Base-by-base conservation (phyloP, 1,140 invertebrate species). In the Trypoxylus dichotomus region DNA sequence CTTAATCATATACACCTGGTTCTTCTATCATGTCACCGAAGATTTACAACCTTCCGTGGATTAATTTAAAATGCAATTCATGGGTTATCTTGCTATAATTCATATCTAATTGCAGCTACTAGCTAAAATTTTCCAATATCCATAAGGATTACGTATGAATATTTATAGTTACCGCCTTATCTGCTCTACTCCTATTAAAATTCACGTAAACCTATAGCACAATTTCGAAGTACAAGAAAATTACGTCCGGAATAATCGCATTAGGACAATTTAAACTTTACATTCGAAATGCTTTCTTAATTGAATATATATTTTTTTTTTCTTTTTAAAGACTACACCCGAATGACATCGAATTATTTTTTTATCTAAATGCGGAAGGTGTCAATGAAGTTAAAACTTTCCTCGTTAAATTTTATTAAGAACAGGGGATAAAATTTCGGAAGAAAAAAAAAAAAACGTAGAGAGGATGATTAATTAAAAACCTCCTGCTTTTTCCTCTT, bases 371-470 rank as follows among this genome's bases (percentile, higher is more conserved):
- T 25, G 13, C 19, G 60, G 25, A 63, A 63, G 25, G 60, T 63
- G 60, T 63, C 25, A 27, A 25, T 27, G 60, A 24, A 63, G 25
- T 24, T 25, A 63, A 63, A 63, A 63, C n/a, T 63, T 63, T 63
- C 21, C 60, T 63, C 60, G 60, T 63, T 63, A 63, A 63, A 63
- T 63, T 63, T 63, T 63, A 63, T 63, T 63, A 63, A 63, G 21
- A 63, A 63, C 25, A 47, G 60, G 19, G 60, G 60, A 63, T 27
- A 27, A 63, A 27, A 63, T 21, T 63, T 24, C n/a, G 19, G 13
- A 58, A n/a, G 13, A 24, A 24, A 63, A 3, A 11, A 63, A 24
- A 63, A 63, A 63, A 21, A 63, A 13, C 3, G 1, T 19, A 27
- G 24, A 63, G 10, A 6, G 19, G 19, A 63, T 63, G 25, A 63